These are phyloP conservation scores for Plagodis pulveraria DNA, from an alignment of 2,888 invertebrate species.

Conservation along the genomic window DNA sequence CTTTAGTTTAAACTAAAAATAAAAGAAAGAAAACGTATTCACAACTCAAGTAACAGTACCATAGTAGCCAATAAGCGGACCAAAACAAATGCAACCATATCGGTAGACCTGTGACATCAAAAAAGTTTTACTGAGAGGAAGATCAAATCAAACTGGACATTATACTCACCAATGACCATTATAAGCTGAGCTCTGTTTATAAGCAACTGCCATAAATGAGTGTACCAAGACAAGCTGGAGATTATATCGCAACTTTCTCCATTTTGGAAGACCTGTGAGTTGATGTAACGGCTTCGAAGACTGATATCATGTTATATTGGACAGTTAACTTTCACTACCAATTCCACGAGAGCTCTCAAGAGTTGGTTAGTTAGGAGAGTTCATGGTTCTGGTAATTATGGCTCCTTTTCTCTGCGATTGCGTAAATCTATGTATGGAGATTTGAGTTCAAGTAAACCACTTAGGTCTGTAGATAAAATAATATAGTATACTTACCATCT, in stretches of 20 bases:
- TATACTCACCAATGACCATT: neutral
- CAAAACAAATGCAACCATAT: neutral
- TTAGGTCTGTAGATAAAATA: no score
- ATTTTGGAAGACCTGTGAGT: neutral
- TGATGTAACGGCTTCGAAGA: neutral
- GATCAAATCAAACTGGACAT: conserved; percentile 1
- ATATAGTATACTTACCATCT: no score
- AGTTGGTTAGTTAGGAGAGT: no score
- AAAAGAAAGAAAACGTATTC: neutral
- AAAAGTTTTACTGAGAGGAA: neutral
- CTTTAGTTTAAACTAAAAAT: no score
- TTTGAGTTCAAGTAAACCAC: no score
- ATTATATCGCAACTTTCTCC: neutral
- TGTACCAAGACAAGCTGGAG: neutral
- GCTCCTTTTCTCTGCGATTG: no score
- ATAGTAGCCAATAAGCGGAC: neutral
- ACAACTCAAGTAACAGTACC: conserved; percentile 6
- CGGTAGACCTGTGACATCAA: neutral
- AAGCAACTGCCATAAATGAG: neutral
- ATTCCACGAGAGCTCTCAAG: no score
- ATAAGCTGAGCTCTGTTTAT: neutral
- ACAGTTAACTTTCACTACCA: no score
- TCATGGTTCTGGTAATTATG: no score
- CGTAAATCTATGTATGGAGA: no score
- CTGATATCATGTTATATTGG: no score